Base-by-base conservation (phyloP, 1,140 invertebrate genomes). In the Aporrectodea caliginosa region DNA sequence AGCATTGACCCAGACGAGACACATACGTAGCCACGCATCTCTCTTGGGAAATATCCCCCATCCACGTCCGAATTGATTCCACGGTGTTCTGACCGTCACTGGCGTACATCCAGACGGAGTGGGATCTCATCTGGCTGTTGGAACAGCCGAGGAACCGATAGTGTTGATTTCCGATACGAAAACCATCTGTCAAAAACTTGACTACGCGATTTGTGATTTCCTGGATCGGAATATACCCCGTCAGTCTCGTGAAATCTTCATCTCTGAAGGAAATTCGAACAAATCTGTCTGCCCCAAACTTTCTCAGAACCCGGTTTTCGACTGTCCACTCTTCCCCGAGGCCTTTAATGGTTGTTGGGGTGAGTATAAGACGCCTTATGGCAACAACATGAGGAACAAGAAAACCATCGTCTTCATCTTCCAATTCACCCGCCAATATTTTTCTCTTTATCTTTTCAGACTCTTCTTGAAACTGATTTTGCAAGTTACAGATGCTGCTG, bases 161-260 rank as follows among this genome's bases (percentile, higher is more conserved):
- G 27, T 35, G 74, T 31, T 29, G 75, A 30, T 22, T 30, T 14
- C 16, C 80, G 71, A 74, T 88, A 22, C 6, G 6, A 6, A 58
- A 22, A 12, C 43, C 43, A 58, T 58, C 43, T 12, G 43, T 58
- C 6, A 58, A 22, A 58, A 58, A 58, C 22, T 58, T 58, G 43
- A 58, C 22, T 22, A 58, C 43, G 22, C 6, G 22, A 58, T 58
- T 58, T 22, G 22, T 22, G 6, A 22, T 6, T 58, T 22, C 43
- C 22, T 58, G 6, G 43, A 58, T 6, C 22, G 43, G 6, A 12
- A 58, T 22, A 12, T 6, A 12, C 6, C 6, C 6, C 6, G 6
- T 58, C 6, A 58, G 43, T 6, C 6, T 6, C 22, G 6, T 6
- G 22, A 58, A 58, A 58, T 58, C 43, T 58, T 58, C 43, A 22